Evolutionary conservation across 2,797 vertebrate genomes (phyloP), one percentile per base, ranked within the genome.

Genomic region (Sciaenops ocellatus): DNA sequence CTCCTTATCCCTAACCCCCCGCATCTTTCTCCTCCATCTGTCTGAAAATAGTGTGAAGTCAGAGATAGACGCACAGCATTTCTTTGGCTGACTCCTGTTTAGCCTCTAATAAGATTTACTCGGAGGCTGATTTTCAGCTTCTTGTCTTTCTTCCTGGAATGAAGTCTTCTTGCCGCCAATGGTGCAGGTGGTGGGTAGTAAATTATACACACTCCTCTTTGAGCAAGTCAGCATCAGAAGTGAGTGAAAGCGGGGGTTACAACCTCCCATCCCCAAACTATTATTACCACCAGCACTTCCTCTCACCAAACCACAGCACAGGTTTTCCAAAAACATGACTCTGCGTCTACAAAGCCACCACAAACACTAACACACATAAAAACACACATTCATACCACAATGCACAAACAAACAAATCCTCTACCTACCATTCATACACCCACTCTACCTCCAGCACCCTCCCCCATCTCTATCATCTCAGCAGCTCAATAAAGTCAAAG

Each of bases 181-280:
- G 65, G 87, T 92, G 88, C 94, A 94, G 91, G 92, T 92, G 93
- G 92, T 87, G 91, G 87, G 89, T 89, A 82, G 90, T 94, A 87
- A 94, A 94, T 94, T 94, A 94, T 92, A 88, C 82, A 92, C 87
- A 80, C 90, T 87, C 88, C 89, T 88, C 90, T 89, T 87, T 73
- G 73, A 92, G 90, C 89, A 61, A 85, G 73, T 84, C 76, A 85
- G 86, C 85, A 80, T 75, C 60, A 78, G 59, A 76, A 81, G 79
- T 71, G 83, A 69, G 73, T 60, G 84, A 60, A 78, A 71, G 41
- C 26, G 52, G 65, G 75, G 64, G 76, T 62, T 68, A 15, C 64
- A 80, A 61, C 59, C 68, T 84, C 48, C 62, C 34, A 46, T 71
- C 73, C 51, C 77, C 54, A 50, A 76, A 55, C 64, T 80, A 69